Evolutionary conservation across 2,888 invertebrate species (phyloP).

Genomic region (Papilio protenor): DNA sequence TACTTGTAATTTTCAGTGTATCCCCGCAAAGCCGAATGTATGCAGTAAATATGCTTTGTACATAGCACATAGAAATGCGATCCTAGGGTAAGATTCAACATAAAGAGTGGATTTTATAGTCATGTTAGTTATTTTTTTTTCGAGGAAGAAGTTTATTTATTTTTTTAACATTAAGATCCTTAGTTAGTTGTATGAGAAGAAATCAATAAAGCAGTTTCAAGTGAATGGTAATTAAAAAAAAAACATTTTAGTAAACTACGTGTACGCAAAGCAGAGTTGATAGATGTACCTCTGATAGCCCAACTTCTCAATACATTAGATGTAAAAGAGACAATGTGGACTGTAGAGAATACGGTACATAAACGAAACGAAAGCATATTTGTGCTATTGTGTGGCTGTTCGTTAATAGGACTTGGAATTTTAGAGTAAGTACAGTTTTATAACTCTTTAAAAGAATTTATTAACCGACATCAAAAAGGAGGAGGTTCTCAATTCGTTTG

Average conservation of each 20-base stretch:
- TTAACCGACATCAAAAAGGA: too few species aligned
- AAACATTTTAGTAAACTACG: conserved; percentile 64
- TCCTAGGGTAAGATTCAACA: conserved; percentile 62
- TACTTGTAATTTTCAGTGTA: conserved; percentile 61
- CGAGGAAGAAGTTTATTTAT: too few species aligned
- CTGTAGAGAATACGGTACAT: conserved; percentile 63
- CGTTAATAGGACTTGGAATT: conserved; percentile 68
- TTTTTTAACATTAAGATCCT: too few species aligned
- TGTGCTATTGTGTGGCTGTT: conserved; percentile 65
- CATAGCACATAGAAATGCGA: conserved; percentile 69
- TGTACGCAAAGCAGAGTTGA: conserved; percentile 71
- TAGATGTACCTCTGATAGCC: conserved; percentile 70
- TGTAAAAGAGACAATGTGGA: conserved; percentile 64
- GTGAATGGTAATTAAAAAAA: too few species aligned
- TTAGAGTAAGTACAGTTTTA: conserved; percentile 64
- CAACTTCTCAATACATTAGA: conserved; percentile 62
- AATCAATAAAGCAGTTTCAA: too few species aligned
- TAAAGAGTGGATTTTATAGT: too few species aligned
- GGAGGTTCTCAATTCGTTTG: too few species aligned
- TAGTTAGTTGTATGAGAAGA: too few species aligned
- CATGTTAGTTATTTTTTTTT: too few species aligned
- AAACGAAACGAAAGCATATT: conserved; percentile 58
- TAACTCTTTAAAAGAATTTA: too few species aligned
- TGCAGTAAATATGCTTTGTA: conserved; percentile 63
- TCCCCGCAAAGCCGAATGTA: conserved; percentile 61